phyloP scores from a whole-genome alignment of 2,797 vertebrate genomes.

The Arnoldichthys spilopterus region DNA sequence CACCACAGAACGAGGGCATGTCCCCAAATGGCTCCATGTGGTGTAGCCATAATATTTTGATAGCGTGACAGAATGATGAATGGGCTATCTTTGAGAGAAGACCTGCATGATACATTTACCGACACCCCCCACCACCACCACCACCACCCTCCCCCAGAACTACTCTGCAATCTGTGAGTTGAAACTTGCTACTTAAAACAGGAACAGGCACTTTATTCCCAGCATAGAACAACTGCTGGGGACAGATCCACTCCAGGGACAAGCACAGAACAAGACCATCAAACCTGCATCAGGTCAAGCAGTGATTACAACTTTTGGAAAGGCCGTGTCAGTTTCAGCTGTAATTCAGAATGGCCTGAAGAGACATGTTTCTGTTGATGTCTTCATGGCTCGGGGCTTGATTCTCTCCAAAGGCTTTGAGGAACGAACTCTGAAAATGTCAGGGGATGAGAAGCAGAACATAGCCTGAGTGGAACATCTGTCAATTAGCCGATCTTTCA shows the following conservation, averaged over 20 bases:
- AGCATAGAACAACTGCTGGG: conserved; percentile 32
- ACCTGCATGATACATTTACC: conserved; percentile 36
- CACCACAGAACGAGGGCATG: conserved; percentile 13
- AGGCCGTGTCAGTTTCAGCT: background rate
- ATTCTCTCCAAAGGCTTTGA: background rate
- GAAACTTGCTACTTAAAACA: conserved; percentile 23
- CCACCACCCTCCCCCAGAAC: conserved; percentile 17
- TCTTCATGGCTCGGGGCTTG: background rate
- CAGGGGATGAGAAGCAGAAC: background rate
- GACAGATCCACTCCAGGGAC: conserved; percentile 18
- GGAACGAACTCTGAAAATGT: background rate
- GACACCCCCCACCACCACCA: no score
- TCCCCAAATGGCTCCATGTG: conserved; percentile 7
- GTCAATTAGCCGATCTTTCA: conserved; percentile 22
- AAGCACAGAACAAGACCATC: conserved; percentile 18
- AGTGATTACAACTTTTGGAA: background rate
- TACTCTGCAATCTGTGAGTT: background rate
- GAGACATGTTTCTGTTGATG: conserved; percentile 17
- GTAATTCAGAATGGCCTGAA: background rate
- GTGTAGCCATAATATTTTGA: conserved; percentile 12
- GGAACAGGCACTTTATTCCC: conserved; percentile 11
- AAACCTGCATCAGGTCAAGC: background rate
- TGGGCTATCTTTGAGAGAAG: conserved; percentile 23
- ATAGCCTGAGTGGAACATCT: background rate
- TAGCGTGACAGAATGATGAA: conserved; percentile 51